Base-by-base conservation (phyloP, 2,797 vertebrate genomes). In the Setipinna tenuifilis region DNA sequence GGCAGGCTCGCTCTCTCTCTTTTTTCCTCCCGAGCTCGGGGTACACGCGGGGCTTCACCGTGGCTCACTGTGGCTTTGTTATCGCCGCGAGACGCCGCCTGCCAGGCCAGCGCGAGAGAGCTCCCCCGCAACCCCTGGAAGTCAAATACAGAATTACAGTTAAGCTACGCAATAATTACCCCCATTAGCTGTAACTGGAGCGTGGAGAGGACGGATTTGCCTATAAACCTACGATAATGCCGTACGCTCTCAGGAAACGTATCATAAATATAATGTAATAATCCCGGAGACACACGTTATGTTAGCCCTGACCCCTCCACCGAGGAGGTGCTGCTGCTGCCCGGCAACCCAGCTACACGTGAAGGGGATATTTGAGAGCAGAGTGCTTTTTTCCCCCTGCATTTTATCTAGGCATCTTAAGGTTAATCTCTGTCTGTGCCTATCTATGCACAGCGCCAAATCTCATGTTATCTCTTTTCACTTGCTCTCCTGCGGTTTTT, bases 111-210 rank as follows among this genome's bases (percentile, higher is more conserved):
- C 92, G 92, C 88, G 88, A 94, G 84, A 89, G 93, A 54, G 50
- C 90, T 93, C 91, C 93, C 93, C 94, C 92, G 93, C 95, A 95
- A 92, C 90, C 87, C 87, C 44, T 93, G 95, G 95, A 96, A 97
- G 95, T 97, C 96, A 95, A 95, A 94, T 94, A 94, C 94, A 86
- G 95, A 93, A 97, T 98, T 97, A 97, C 94, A 95, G 94, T 94
- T 97, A 97, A 98, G 95, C 97, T 96, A 91, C 95, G 95, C 94
- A 95, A 96, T 97, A 97, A 97, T 97, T 95, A 97, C 95, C 95
- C 93, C 97, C 96, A 97, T 99, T 98, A 98, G 92, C 90, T 12
- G 96, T 95, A 97, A 97, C 95, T 87, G 89, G 96, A 96, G 95
- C 95, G 92, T 87, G 71, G 93, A 92, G 92, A 94, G 95, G 95